Conservation (phyloP, 2,888 invertebrate species). For the Synergus gifuensis region DNA sequence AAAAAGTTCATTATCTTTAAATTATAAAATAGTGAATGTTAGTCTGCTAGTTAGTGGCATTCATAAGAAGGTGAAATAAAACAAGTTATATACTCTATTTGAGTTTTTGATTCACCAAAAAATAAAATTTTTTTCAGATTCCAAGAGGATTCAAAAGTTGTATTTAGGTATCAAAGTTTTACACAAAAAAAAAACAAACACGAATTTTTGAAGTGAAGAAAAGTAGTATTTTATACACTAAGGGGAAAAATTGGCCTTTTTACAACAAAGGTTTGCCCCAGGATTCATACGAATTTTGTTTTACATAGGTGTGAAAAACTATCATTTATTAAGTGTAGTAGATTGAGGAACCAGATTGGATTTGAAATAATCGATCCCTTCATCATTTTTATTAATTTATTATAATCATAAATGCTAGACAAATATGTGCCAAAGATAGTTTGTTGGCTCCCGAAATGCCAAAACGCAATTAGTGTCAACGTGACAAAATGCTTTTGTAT, state of each 20-base stretch:
- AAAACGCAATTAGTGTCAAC: slow-evolving; percentile 60
- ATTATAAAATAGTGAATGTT: slow-evolving; percentile 68
- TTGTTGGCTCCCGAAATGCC: slow-evolving; percentile 69
- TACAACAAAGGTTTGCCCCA: neutral
- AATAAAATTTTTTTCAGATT: too few species aligned
- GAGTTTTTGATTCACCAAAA: neutral
- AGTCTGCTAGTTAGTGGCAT: slow-evolving; percentile 69
- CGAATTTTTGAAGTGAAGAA: too few species aligned
- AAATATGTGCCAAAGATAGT: slow-evolving; percentile 74
- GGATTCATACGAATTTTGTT: neutral
- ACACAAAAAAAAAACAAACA: too few species aligned
- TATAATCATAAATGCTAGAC: slow-evolving; percentile 73
- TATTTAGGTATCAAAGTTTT: neutral
- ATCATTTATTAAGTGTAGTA: neutral
- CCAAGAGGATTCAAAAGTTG: too few species aligned
- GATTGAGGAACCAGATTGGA: neutral
- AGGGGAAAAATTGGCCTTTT: neutral
- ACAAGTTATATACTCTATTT: slow-evolving; percentile 43
- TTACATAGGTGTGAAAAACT: neutral
- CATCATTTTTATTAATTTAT: slow-evolving; percentile 64
- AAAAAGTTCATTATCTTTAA: slow-evolving; percentile 56
- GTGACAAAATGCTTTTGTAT: slow-evolving; percentile 51
- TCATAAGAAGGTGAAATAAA: slow-evolving; percentile 71
- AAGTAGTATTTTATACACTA: too few species aligned
- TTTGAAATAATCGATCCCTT: neutral